Evolutionary conservation across 2,113 vertebrate genomes (phyloP), one percentile per base, ranked within the genome.

Genomic region (Isichthys henryi): DNA sequence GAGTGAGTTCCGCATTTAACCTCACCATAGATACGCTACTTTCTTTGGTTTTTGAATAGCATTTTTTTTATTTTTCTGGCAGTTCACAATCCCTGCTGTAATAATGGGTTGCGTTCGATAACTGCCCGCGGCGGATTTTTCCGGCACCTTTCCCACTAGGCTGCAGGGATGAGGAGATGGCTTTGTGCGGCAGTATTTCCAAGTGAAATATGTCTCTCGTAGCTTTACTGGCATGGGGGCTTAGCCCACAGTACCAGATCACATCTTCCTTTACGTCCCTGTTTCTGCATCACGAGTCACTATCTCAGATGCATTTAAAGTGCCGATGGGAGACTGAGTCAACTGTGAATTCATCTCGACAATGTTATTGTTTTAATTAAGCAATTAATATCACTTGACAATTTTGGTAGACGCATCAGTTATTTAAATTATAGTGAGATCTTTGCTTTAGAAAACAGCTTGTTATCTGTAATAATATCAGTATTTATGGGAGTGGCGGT

Each of bases 341-440:
- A 89, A 84, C 88, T 58, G 90, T 90, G 91, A 93, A 91, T 89
- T 91, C 84, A 88, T 87, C 91, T 90, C 11, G 89, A 93, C 92
- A 93, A 92, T 92, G 89, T 88, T 91, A 92, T 92, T 90, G 90
- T 92, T 93, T 93, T 93, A 94, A 93, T 94, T 93, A 93, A 92
- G 90, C 92, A 93, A 92, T 94, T 93, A 93, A 93, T 93, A 93
- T 91, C 86, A 87, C 89, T 85, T 92, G 92, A 93, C 92, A 93
- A 93, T 91, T 93, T 93, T 91, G 91, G 91, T 91, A 90, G 92
- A 88, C 48, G 21, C 92, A 92, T 93, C 93, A 91, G 90, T 93
- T 93, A 93, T 92, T 93, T 89, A 93, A 92, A 93, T 94, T 92
- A 90, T 48, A 4, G 74, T 90, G 90, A 90, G 91, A 93, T 91